These are phyloP conservation scores for Phalacrocorax carbo DNA, from an alignment of 2,113 vertebrate species.

Conservation along the genomic window DNA sequence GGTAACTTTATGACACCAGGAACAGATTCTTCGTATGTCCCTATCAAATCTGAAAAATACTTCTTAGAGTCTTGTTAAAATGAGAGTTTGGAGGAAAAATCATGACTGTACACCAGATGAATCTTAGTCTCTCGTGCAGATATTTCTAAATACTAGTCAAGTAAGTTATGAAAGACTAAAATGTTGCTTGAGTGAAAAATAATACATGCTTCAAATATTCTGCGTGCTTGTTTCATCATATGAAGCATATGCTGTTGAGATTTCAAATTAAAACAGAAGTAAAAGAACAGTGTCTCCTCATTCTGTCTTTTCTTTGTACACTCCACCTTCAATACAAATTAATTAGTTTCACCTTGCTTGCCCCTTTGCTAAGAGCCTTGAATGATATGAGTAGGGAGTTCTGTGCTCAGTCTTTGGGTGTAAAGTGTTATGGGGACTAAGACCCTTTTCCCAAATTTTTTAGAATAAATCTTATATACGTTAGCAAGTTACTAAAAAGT, in stretches of 20 bases:
- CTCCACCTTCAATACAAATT: background rate
- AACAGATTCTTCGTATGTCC: background rate
- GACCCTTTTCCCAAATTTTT: background rate
- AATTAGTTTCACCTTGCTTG: slow-evolving; percentile 2
- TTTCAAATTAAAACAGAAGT: background rate
- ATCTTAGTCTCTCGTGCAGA: background rate
- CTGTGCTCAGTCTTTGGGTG: background rate
- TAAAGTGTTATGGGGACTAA: background rate
- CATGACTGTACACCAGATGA: background rate
- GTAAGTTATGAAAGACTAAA: background rate
- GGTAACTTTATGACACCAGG: background rate
- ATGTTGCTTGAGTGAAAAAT: background rate
- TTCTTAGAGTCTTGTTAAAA: background rate
- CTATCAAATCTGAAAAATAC: background rate
- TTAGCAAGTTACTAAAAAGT: background rate
- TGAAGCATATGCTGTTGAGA: background rate
- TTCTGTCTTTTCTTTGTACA: background rate
- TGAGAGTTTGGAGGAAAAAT: background rate
- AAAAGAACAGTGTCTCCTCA: background rate
- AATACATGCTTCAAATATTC: background rate
- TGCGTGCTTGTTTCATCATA: background rate
- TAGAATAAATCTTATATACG: background rate
- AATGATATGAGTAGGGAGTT: background rate
- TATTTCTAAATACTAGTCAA: background rate
- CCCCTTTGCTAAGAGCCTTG: background rate